Conservation (phyloP, 2,888 invertebrate genomes). For the Mystacides longicornis region DNA sequence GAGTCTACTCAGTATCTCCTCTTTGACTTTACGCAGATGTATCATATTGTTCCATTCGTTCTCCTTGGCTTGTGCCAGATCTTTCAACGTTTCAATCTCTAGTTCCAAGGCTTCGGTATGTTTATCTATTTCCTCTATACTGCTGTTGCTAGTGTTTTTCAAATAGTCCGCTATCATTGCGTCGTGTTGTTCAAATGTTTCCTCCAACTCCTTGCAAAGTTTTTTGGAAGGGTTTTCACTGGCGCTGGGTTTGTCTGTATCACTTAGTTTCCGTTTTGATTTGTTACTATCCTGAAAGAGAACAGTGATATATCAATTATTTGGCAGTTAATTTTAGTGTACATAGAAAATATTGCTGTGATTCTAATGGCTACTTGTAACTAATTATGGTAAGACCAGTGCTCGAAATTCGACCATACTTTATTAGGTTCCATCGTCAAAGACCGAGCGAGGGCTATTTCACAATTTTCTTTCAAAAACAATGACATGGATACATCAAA, state of each 20-base stretch:
- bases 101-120: slow-evolving; percentile 58
- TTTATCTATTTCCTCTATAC: slow-evolving; percentile 52
- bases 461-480: no score
- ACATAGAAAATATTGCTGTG: no score
- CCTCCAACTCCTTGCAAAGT: slow-evolving; percentile 46
- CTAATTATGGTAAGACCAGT: no score
- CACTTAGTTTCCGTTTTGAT: slow-evolving; percentile 12
- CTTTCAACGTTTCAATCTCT: slow-evolving; percentile 64
- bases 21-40: slow-evolving; percentile 75
- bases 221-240: slow-evolving; percentile 43
- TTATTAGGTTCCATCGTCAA: no score
- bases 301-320: background rate
- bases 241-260: slow-evolving; percentile 31
- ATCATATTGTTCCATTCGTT: slow-evolving; percentile 80
- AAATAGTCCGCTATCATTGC: slow-evolving; percentile 56
- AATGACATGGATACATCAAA: no score
- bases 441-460: no score
- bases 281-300: slow-evolving; percentile 5
- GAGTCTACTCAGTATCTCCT: slow-evolving; percentile 67
- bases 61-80: slow-evolving; percentile 72
- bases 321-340: no score
- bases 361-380: no score
- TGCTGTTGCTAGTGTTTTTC: slow-evolving; percentile 54
- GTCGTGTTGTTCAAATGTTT: slow-evolving; percentile 50
- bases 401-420: no score